A percentile compares a stretch with the other conserved stretches of the same genome.
Evolutionary conservation across 2,888 invertebrate species (phyloP).

Genomic region (Aspidapion aeneum): DNA sequence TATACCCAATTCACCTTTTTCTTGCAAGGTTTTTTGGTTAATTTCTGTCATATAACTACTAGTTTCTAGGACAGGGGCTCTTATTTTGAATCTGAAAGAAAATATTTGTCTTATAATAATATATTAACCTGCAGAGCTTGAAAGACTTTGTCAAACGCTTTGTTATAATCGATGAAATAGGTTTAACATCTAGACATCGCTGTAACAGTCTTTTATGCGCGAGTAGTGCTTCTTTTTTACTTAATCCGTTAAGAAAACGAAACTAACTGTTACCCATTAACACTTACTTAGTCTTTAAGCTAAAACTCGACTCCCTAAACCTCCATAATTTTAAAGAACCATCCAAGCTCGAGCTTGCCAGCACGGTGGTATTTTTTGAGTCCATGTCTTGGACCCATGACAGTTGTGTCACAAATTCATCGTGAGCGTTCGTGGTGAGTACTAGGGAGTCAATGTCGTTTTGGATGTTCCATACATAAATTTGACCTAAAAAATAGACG

Average conservation of each 20-base stretch:
- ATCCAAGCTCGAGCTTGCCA: conserved; percentile 43
- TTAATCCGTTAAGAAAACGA: no score
- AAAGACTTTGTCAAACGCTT: no score
- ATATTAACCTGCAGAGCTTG: no score
- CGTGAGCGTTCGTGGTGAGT: conserved; percentile 36
- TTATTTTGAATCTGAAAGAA: conserved; percentile 41
- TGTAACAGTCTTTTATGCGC: no score
- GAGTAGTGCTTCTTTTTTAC: no score
- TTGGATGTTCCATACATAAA: conserved; percentile 42
- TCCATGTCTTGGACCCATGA: conserved; percentile 43
- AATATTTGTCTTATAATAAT: no score
- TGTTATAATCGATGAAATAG: no score
- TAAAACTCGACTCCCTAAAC: conserved; percentile 29
- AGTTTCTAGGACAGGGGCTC: conserved; percentile 36
- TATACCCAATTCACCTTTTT: conserved; percentile 39
- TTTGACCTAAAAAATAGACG: conserved; percentile 33
- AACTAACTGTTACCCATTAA: no score
- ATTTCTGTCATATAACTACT: conserved; percentile 12
- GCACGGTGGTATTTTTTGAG: conserved; percentile 32
- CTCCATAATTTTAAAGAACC: conserved; percentile 42
- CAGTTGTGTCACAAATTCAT: conserved; percentile 42
- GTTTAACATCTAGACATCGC: no score
- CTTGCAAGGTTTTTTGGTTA: conserved; percentile 15
- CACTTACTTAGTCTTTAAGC: conserved; percentile 25
- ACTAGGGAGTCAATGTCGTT: conserved; percentile 38